phyloP scores from a whole-genome alignment of 2,113 vertebrate species.

The Saccopteryx bilineata region DNA sequence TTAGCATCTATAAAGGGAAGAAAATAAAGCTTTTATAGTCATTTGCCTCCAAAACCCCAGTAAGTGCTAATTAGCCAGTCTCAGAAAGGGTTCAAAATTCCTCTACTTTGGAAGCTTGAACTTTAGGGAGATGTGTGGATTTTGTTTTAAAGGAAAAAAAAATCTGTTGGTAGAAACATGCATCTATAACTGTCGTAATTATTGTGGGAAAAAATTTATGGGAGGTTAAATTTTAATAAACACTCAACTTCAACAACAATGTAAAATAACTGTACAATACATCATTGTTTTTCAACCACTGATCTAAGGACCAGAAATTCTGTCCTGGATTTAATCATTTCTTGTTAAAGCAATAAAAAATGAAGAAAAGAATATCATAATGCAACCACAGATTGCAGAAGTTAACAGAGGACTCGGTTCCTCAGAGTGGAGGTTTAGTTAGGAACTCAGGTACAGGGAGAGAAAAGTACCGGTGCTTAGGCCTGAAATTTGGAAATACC shows the following conservation, averaged over 20 bases:
- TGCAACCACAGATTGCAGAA: not conserved
- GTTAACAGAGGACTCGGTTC: not conserved
- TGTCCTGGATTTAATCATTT: not conserved
- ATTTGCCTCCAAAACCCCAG: not conserved
- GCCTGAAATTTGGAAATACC: not conserved
- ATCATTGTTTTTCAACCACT: not conserved
- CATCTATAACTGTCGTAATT: not conserved
- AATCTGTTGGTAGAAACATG: not conserved
- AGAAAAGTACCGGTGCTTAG: not conserved
- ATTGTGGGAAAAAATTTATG: not conserved
- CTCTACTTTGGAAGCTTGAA: not conserved
- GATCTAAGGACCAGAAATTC: too few species aligned
- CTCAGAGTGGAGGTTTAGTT: not conserved
- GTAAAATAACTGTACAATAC: not conserved
- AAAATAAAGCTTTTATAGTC: not conserved
- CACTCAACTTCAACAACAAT: not conserved
- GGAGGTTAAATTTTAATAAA: constrained; percentile 33
- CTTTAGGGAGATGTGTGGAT: not conserved
- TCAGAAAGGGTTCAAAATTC: not conserved
- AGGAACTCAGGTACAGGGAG: not conserved
- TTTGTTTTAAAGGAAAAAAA: not conserved
- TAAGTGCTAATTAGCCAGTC: not conserved
- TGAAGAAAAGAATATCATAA: not conserved
- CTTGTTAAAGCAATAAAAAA: not conserved
- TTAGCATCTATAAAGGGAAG: not conserved